Evolutionary conservation across 2,113 vertebrate species (phyloP).

Genomic region (Equus przewalskii): DNA sequence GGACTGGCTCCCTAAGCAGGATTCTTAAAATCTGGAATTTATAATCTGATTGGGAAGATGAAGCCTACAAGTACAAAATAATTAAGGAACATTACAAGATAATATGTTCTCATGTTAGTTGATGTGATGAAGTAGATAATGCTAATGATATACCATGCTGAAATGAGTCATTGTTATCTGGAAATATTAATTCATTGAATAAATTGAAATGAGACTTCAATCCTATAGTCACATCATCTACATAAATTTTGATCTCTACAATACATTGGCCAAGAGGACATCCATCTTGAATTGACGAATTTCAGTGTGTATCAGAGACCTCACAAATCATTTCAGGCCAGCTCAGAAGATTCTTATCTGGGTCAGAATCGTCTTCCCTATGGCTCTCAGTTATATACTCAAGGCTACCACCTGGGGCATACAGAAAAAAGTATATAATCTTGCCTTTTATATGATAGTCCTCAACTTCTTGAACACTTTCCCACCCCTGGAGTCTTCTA

Average conservation of each 20-base stretch:
- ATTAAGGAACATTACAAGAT: background rate
- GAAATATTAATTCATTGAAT: background rate
- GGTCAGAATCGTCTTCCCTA: background rate
- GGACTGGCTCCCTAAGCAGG: background rate
- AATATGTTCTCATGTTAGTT: background rate
- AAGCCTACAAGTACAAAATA: background rate
- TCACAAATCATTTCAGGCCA: background rate
- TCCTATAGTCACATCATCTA: background rate
- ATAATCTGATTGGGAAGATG: background rate
- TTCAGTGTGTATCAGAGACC: background rate
- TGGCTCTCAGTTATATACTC: background rate
- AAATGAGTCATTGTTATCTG: background rate
- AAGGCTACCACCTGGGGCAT: background rate
- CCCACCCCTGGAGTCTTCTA: background rate
- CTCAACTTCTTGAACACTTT: background rate
- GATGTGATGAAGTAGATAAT: background rate
- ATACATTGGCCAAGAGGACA: background rate
- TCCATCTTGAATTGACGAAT: background rate
- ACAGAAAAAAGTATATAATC: background rate
- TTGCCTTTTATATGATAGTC: background rate
- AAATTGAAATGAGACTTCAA: background rate
- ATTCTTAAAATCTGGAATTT: background rate
- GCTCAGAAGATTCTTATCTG: background rate
- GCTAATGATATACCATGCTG: background rate
- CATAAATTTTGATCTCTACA: background rate